A percentile compares a stretch with the other conserved stretches of the same genome.
These are phyloP conservation scores for Boloria euphrosyne DNA, from an alignment of 2,888 invertebrate species.

Conservation along the genomic window DNA sequence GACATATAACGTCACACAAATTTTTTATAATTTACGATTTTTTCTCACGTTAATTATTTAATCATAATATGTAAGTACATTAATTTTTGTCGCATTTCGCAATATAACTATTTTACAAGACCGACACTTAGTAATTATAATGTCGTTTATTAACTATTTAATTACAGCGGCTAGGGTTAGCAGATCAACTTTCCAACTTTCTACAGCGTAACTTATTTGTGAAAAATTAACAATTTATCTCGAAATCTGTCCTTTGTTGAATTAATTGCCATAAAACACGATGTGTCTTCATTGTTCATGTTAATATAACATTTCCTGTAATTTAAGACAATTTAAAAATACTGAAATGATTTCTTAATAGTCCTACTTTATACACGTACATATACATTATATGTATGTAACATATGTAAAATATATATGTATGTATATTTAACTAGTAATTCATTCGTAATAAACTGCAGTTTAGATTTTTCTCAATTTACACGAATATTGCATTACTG, in stretches of 20 bases:
- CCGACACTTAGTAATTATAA: neutral
- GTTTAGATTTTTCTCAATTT: too few relatives aligned
- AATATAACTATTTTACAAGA: neutral
- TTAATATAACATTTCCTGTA: slow-evolving; percentile 6
- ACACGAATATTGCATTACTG: too few relatives aligned
- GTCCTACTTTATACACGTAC: neutral
- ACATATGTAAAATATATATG: too few relatives aligned
- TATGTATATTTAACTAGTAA: too few relatives aligned
- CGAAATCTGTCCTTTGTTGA: slow-evolving; percentile 31
- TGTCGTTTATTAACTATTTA: slow-evolving; percentile 5
- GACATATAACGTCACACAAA: too few relatives aligned
- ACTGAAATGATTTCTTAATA: slow-evolving; percentile 7
- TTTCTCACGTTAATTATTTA: too few relatives aligned
- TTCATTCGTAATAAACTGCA: too few relatives aligned
- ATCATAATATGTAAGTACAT: too few relatives aligned
- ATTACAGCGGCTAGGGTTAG: slow-evolving; percentile 29
- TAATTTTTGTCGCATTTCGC: neutral
- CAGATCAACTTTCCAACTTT: slow-evolving; percentile 39
- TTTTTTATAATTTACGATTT: too few relatives aligned
- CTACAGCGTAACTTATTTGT: slow-evolving; percentile 36
- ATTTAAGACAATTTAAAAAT: neutral
- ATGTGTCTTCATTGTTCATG: neutral
- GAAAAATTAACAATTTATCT: slow-evolving; percentile 32
- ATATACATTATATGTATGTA: too few relatives aligned
- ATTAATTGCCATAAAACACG: slow-evolving; percentile 4